Conservation (phyloP, 1,140 invertebrate species). For the Drosophila sproati region DNA sequence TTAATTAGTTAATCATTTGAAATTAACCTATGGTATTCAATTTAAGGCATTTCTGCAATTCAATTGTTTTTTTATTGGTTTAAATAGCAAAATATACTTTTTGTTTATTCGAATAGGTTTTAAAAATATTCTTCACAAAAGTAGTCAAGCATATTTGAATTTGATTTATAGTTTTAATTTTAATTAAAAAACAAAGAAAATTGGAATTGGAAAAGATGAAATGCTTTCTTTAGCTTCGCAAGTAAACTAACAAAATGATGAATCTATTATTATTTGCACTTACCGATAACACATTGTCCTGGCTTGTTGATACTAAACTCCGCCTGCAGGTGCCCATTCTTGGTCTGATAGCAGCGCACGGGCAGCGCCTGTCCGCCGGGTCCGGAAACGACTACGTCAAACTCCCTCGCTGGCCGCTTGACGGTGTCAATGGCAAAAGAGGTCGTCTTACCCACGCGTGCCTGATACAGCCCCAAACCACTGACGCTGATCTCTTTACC, state of each 20-base stretch:
- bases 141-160: no score
- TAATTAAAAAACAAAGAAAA: no score
- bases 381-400: conserved; percentile 95
- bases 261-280: conserved; percentile 27
- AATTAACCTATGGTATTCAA: no score
- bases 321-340: conserved; percentile 95
- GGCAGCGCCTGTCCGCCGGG: conserved; percentile 96
- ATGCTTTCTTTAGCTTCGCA: no score
- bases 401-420: conserved; percentile 93
- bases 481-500: conserved; percentile 88
- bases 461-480: conserved; percentile 93
- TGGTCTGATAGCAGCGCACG: conserved; percentile 97
- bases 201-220: no score
- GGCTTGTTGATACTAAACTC: conserved; percentile 95
- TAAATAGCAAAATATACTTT: no score
- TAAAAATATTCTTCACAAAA: no score
- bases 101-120: no score
- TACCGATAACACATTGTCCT: conserved; percentile 88
- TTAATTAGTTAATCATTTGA: not conserved
- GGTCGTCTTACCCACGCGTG: conserved; percentile 91
- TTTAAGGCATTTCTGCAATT: no score
- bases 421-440: conserved; percentile 95
- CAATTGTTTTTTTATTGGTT: no score
- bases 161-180: no score
- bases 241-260: no score